These are phyloP conservation scores for Numida meleagris DNA, from an alignment of 2,113 vertebrate genomes.

Conservation along the genomic window DNA sequence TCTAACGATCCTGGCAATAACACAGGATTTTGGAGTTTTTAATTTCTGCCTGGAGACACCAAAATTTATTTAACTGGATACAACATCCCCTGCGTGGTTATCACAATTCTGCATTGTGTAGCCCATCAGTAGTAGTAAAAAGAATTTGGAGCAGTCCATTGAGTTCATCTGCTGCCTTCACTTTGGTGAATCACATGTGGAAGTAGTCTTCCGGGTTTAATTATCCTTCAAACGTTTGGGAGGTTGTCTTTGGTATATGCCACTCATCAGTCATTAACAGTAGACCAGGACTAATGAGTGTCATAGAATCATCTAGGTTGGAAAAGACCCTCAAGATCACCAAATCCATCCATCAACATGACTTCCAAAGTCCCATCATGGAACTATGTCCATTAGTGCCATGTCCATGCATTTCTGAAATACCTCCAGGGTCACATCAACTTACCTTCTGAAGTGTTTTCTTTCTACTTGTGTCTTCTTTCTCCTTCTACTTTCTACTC, in stretches of 20 bases:
- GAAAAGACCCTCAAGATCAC: neutral
- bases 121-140: neutral
- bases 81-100: neutral
- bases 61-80: neutral
- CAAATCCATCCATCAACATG: neutral
- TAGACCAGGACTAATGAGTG: neutral
- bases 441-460: neutral
- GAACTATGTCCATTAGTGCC: neutral
- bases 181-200: neutral
- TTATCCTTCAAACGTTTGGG: neutral
- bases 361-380: neutral
- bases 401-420: neutral
- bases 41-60: neutral
- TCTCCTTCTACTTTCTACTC: too few relatives aligned
- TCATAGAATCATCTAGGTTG: neutral
- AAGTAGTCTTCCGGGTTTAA: neutral
- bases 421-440: neutral
- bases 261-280: slow-evolving; percentile 8
- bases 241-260: neutral
- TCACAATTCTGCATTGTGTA: neutral
- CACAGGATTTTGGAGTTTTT: neutral
- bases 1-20: neutral
- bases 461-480: too few relatives aligned
- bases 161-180: neutral
- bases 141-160: neutral